phyloP scores from a whole-genome alignment of 2,113 vertebrate species.

The Aleadryas rufinucha region DNA sequence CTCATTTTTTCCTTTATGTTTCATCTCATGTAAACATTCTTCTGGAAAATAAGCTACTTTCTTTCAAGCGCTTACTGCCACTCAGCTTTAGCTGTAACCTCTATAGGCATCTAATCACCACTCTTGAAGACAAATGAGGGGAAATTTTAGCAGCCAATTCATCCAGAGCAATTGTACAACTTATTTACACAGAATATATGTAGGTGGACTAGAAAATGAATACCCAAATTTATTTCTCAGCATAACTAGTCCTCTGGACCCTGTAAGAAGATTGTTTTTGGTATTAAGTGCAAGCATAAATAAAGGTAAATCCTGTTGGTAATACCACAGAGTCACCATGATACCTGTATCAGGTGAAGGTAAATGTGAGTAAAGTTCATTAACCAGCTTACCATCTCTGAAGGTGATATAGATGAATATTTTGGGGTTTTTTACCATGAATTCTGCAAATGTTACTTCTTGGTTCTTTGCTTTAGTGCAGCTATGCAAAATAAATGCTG shows the following conservation, averaged over 20 bases:
- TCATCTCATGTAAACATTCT: background rate
- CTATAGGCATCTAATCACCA: background rate
- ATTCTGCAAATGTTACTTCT: background rate
- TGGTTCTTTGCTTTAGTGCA: background rate
- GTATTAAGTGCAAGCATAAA: background rate
- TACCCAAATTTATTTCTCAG: background rate
- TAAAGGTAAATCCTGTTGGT: background rate
- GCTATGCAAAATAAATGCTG: background rate
- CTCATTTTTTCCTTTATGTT: background rate
- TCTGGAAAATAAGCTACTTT: background rate
- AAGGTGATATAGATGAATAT: background rate
- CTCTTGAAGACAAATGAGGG: background rate
- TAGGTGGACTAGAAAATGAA: background rate
- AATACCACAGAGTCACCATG: background rate
- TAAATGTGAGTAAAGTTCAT: background rate
- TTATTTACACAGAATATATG: background rate
- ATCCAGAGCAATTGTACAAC: background rate
- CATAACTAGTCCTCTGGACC: background rate
- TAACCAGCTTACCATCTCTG: background rate
- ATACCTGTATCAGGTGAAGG: background rate
- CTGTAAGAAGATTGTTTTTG: background rate
- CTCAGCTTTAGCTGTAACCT: background rate
- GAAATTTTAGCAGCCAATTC: background rate
- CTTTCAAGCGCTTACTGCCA: background rate
- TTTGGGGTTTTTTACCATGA: rapidly evolving